Evolutionary conservation across 2,113 vertebrate genomes (phyloP), one percentile per base, ranked within the genome.

Genomic region (Camelus dromedarius): DNA sequence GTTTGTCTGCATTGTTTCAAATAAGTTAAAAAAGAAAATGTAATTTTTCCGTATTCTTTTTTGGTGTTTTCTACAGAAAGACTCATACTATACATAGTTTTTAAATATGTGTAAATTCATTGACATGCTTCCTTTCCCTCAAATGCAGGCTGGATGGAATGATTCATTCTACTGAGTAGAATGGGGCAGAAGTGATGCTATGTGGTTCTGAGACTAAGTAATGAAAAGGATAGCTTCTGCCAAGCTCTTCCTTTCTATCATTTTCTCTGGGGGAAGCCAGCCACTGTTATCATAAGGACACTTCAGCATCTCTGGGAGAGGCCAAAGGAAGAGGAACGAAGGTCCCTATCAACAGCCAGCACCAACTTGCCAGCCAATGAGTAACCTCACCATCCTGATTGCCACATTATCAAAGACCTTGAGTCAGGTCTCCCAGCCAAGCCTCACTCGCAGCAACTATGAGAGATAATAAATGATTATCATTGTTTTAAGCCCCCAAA

Each of bases 21-120:
- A 58, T 56, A 89, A 83, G 6, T 66, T 95, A 58, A 79, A 80
- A 79, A 93, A 70, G 48, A 69, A 91, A 95, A 88, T 72, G 18
- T 13, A 32, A 64, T 42, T 70, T 62, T 92, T 75, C 69, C 18
- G 22, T 89, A 70, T 58, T 73, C 79, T 3, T 38, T 77, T 66
- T 84, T 50, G 24, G 19, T 58, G 28, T 85, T 91, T 91, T 93
- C 73, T 76, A 56, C 22, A 81, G 13, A 89, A 79, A 58, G 4
- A 66, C 11, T 16, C 20, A 91, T 81, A 42, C 38, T 42, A 5
- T 5, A 24, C 2, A 69, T 50, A 69, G 4, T 58, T 75, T 89
- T 76, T 19, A 28, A 32, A 73, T 58, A 69, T 20, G 42, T 50
- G 15, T 66, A 38, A 80, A 76, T 91, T 76, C 32, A 24, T n/a